Evolutionary conservation across 2,888 invertebrate genomes (phyloP), one percentile per base, ranked within the genome.

Genomic region (Dascillus cervinus): DNA sequence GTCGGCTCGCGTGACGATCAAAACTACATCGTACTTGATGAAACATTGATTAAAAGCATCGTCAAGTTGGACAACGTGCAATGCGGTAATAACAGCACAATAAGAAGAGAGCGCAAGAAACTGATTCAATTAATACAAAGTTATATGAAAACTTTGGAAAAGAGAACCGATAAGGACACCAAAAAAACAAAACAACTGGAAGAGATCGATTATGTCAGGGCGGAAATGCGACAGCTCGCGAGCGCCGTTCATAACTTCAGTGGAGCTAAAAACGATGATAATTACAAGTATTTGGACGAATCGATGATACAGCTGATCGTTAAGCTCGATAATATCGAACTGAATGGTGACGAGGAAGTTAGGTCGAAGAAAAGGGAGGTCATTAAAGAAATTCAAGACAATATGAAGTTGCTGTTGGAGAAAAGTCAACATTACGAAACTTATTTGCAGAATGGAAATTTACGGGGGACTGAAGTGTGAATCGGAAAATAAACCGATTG

Each of bases 211-310:
- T n/a, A n/a, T n/a, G n/a, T n/a, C n/a, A n/a, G n/a, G n/a, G n/a
- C n/a, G n/a, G n/a, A n/a, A n/a, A n/a, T n/a, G n/a, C n/a, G n/a
- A n/a, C n/a, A n/a, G 4, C 14, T 29, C 2, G 15, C 21, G 1
- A 22, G 22, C 4, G 31, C 27, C 12, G 28, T 37, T 3, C 9
- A 13, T 12, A 10, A 6, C 4, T 40, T 40, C 17, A 10, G 4
- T 3, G 40, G 40, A 6, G 17, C 12, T 11, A 37, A 34, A 10
- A 36, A 35, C 13, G 35, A 43, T 19, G 21, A 33, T 9, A 15
- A 25, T 5, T 37, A 34, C 28, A 26, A 22, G 21, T 26, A 34
- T 14, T 31, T 41, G 14, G 41, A 39, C 25, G 41, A 41, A 31
- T 17, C 23, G 2, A 28, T 36, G 17, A 34, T 41, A 19, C 13